Conservation (phyloP, 2,113 vertebrate genomes). For the Gadus macrocephalus region DNA sequence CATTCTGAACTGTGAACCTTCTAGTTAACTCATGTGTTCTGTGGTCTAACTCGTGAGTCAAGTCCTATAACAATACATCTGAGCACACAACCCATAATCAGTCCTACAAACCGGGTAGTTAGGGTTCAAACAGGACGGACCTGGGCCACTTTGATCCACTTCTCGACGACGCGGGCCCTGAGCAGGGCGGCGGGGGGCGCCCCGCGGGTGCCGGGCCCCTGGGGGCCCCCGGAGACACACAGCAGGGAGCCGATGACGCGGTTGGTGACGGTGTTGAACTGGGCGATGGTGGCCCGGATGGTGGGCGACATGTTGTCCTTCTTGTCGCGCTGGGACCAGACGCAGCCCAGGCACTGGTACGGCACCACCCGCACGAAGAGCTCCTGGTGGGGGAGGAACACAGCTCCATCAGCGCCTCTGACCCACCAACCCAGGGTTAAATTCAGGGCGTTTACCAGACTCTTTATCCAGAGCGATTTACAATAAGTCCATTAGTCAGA, state of each 20-base stretch:
- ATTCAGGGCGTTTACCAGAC: too few relatives aligned
- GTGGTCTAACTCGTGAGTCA: too few relatives aligned
- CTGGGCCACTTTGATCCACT: constrained; percentile 85
- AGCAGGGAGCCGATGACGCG: constrained; percentile 81
- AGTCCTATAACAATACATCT: not conserved
- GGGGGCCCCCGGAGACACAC: constrained; percentile 31
- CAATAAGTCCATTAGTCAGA: too few relatives aligned
- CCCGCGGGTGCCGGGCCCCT: constrained; percentile 25
- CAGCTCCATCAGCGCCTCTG: too few relatives aligned
- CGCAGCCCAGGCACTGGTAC: constrained; percentile 84
- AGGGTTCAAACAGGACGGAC: constrained; percentile 43
- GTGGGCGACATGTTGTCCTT: constrained; percentile 79
- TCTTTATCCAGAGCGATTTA: too few relatives aligned
- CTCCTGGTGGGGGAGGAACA: constrained; percentile 59
- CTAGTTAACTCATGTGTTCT: too few relatives aligned
- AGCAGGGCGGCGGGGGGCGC: constrained; percentile 42
- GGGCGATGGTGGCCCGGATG: constrained; percentile 81
- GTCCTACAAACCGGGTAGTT: not conserved
- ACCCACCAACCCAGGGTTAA: too few relatives aligned
- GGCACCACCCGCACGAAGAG: constrained; percentile 78
- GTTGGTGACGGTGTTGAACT: constrained; percentile 83
- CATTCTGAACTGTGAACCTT: too few relatives aligned
- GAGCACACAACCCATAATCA: too few relatives aligned
- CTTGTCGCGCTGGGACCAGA: constrained; percentile 88
- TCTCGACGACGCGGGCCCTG: constrained; percentile 80